Conservation (phyloP, 1,140 invertebrate genomes). For the Oedothorax gibbosus region DNA sequence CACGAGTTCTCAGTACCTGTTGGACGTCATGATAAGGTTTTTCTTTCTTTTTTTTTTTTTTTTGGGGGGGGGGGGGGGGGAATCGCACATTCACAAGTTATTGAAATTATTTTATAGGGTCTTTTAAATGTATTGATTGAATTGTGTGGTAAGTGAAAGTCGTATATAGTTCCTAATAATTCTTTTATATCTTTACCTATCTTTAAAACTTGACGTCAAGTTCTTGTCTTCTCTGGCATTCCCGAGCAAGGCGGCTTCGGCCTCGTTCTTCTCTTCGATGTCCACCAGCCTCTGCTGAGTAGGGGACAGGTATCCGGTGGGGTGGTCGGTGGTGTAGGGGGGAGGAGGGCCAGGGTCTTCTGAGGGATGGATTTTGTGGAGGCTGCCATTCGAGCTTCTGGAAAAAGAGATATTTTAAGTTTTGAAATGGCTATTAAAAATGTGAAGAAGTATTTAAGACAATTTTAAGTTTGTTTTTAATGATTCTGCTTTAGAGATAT, state of each 20-base stretch:
- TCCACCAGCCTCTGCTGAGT: constrained; percentile 44
- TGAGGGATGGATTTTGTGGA: constrained; percentile 26
- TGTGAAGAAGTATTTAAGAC: too few relatives aligned
- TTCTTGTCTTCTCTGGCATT: not conserved
- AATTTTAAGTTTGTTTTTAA: too few relatives aligned
- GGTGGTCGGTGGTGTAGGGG: constrained; percentile 37
- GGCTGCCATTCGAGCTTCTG: constrained; percentile 24
- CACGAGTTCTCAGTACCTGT: too few relatives aligned
- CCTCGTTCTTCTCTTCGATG: constrained; percentile 53
- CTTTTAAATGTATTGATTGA: too few relatives aligned
- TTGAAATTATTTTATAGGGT: too few relatives aligned
- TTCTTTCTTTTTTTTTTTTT: too few relatives aligned
- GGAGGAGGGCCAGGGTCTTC: constrained; percentile 49
- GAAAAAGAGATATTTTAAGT: not conserved
- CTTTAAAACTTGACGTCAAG: constrained; percentile 13
- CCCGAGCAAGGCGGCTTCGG: not conserved
- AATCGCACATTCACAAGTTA: too few relatives aligned
- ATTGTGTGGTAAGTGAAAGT: too few relatives aligned
- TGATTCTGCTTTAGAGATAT: too few relatives aligned
- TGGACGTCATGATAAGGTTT: too few relatives aligned
- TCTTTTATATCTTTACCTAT: constrained; percentile 12
- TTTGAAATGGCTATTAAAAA: not conserved
- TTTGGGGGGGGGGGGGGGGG: too few relatives aligned
- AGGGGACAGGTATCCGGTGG: constrained; percentile 9
- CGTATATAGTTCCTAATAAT: too few relatives aligned